A percentile compares a stretch with the other conserved stretches of the same genome.
Conservation (phyloP, 2,113 vertebrate species). For the Sturnus vulgaris region DNA sequence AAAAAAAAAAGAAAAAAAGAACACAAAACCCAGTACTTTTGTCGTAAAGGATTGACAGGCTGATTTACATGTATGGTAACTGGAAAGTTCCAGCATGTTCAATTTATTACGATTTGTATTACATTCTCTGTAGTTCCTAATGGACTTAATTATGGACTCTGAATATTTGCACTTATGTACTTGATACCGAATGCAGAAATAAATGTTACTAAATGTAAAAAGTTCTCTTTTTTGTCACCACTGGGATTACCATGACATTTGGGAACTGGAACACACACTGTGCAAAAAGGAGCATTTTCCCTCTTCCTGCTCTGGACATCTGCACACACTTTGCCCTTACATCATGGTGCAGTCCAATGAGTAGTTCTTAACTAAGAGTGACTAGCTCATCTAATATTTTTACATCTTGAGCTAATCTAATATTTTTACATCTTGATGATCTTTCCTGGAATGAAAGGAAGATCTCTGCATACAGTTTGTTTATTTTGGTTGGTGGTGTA, state of each 20-base stretch:
- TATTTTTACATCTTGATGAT: background rate
- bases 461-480: background rate
- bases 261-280: background rate
- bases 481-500: background rate
- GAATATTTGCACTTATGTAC: slow-evolving; percentile 99
- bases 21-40: slow-evolving; percentile 79
- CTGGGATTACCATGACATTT: background rate
- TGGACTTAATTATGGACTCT: slow-evolving; percentile 89
- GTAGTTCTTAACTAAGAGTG: background rate
- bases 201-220: slow-evolving; percentile 95
- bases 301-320: background rate
- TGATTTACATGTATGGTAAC: slow-evolving; percentile 88
- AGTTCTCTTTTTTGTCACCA: slow-evolving; percentile 25
- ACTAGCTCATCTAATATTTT: background rate
- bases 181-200: slow-evolving; percentile 98
- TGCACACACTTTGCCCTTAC: background rate
- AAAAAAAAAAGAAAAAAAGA: slow-evolving; percentile 4
- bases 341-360: background rate
- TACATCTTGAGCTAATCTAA: background rate
- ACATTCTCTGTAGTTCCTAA: slow-evolving; percentile 92
- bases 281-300: background rate
- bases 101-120: slow-evolving; percentile 95
- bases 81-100: slow-evolving; percentile 90
- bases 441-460: background rate
- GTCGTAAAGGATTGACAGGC: slow-evolving; percentile 86